Base-by-base conservation (phyloP, 2,888 invertebrate species). In the Heliconius aoede region DNA sequence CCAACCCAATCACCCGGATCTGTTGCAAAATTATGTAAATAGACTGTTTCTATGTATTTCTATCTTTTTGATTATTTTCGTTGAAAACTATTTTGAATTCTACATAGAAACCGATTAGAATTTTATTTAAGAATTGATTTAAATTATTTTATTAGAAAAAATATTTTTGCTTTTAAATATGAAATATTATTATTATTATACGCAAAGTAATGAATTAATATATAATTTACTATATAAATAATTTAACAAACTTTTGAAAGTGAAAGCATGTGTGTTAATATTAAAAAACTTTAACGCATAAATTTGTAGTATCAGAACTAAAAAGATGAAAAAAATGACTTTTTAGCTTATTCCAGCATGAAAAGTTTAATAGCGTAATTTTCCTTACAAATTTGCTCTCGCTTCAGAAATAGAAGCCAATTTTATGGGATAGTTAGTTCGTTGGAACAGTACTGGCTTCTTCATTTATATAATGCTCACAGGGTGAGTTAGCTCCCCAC, bases 1-100 rank as follows among this genome's bases (percentile, higher is more conserved):
- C 84, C 99, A 99, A 93, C 97, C 97, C 78, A 98, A 98, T 93
- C 99, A 99, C 94, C 98, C 98, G 18, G 99, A 99, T 92, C 95
- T 99, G 83, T 96, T 97, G 74, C 96, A 97, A 86, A 99, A 99
- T 92, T 99, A 99, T 93, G 98, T 98, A 95, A 97, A 84, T 95
- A 71, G 13, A 55, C 21, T 26, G 26, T 60, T 67, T 60, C 5
- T 7, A 61, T 55, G 21, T 15, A 68, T 46, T 32, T 30, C 32
- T 55, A 62, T 24, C 15, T 46, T 46, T 21, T 21, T 46, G 15
- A 5, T 65, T 5, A 3, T 26, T 65, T 36, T 65, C 1, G 24
- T 40, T 7, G 40, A n/a, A 24, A 21, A n/a, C 0, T 64, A 7
- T 36, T 36, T 36, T 36, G 36, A 36, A 11, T 36, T 11, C 36